Evolutionary conservation across 2,113 vertebrate genomes (phyloP).

Genomic region (Megaceryle torquata): DNA sequence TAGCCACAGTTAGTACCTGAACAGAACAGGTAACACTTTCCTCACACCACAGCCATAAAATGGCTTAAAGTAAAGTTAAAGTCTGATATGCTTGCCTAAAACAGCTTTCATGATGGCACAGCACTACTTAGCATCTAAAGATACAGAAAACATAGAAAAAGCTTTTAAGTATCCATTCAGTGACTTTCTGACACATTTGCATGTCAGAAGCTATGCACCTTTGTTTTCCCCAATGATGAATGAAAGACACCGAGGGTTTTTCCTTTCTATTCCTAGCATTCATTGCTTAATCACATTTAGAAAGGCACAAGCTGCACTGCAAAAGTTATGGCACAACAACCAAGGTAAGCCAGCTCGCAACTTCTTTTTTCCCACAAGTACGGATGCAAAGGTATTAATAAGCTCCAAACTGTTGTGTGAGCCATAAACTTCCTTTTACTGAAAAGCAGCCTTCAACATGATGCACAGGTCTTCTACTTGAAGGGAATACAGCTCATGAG

Average conservation of each 20-base stretch:
- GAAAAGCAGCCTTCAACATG: background rate
- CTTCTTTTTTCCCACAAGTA: background rate
- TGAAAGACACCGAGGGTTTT: background rate
- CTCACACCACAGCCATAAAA: background rate
- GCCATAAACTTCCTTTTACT: accelerated
- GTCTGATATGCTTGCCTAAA: background rate
- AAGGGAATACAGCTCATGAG: background rate
- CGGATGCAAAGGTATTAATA: background rate
- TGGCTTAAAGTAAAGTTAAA: too few relatives aligned
- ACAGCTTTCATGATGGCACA: background rate
- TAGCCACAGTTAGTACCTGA: background rate
- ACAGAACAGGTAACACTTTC: background rate
- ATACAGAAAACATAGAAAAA: background rate
- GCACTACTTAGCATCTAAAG: background rate
- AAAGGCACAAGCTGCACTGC: background rate
- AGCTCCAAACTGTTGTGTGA: background rate
- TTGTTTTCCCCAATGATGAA: background rate
- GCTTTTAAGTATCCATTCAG: background rate
- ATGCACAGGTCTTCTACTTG: background rate
- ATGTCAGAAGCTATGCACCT: background rate
- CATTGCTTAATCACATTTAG: background rate
- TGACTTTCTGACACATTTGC: background rate
- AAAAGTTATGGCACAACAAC: background rate
- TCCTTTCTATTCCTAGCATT: background rate
- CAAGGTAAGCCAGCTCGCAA: background rate